Percentiles rank a stretch among this genome's conserved stretches.
phyloP scores from a whole-genome alignment of 2,113 vertebrate species.

The Ranitomeya variabilis region DNA sequence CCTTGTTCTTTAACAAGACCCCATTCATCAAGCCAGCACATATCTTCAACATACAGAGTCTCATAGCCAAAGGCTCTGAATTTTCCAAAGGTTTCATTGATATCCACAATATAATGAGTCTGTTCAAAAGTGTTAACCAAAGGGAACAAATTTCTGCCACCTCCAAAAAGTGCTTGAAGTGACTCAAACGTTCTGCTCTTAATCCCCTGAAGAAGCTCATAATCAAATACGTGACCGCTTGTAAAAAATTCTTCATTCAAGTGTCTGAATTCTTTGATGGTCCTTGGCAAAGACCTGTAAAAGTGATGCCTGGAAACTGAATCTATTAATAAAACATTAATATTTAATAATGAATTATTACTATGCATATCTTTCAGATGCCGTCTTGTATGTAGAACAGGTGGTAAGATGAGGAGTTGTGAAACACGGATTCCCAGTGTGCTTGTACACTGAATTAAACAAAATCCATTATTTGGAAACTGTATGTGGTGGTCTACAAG shows the following conservation, averaged over 20 bases:
- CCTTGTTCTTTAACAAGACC: constrained; percentile 59
- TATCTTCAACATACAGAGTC: constrained; percentile 58
- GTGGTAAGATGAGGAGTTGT: constrained; percentile 59
- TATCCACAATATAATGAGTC: constrained; percentile 35
- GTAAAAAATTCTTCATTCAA: constrained; percentile 53
- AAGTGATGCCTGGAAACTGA: constrained; percentile 60
- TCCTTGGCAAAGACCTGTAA: constrained; percentile 57
- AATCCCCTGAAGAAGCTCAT: constrained; percentile 59
- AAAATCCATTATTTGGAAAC: constrained; percentile 53
- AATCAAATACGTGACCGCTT: constrained; percentile 56
- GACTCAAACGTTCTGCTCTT: constrained; percentile 59
- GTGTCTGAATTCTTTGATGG: constrained; percentile 43
- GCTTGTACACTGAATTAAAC: constrained; percentile 54
- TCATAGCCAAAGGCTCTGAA: constrained; percentile 58
- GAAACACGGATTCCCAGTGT: constrained; percentile 26
- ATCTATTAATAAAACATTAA: constrained; percentile 60
- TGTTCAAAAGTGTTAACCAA: constrained; percentile 26
- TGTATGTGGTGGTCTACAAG: background rate
- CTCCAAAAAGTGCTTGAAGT: constrained; percentile 59
- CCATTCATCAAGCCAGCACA: constrained; percentile 60
- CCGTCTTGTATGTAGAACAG: background rate
- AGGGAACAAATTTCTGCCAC: background rate
- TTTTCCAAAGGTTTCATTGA: constrained; percentile 49
- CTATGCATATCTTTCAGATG: background rate
- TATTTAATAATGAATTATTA: constrained; percentile 29